A percentile compares a stretch with the other conserved stretches of the same genome.
phyloP scores from a whole-genome alignment of 1,140 invertebrate species.

The Lineus longissimus region DNA sequence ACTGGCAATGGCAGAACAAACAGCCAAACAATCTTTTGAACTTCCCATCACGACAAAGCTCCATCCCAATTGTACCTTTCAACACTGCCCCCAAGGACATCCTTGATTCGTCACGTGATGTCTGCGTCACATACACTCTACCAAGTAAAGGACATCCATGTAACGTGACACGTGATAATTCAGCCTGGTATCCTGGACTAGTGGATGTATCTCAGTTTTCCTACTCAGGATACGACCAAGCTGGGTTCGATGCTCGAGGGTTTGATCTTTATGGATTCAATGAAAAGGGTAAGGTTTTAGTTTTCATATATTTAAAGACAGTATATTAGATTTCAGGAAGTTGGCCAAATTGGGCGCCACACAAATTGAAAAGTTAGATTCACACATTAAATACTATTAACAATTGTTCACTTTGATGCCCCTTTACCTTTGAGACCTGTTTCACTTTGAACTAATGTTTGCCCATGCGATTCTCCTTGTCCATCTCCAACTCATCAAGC shows the following conservation, averaged over 20 bases:
- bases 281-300: constrained; percentile 29
- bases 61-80: constrained; percentile 46
- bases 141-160: constrained; percentile 31
- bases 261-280: constrained; percentile 30
- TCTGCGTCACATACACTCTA: constrained; percentile 35
- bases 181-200: constrained; percentile 24
- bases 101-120: constrained; percentile 35
- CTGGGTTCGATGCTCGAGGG: constrained; percentile 33
- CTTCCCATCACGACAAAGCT: constrained; percentile 40
- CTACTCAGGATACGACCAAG: constrained; percentile 30
- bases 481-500: no score
- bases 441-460: no score
- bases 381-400: no score
- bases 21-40: constrained; percentile 35
- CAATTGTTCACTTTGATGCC: no score
- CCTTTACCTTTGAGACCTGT: no score
- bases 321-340: no score
- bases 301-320: no score
- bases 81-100: constrained; percentile 38
- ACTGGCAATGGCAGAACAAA: constrained; percentile 45
- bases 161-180: constrained; percentile 18
- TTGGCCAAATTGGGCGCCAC: no score
- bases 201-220: background rate
- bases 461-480: no score
- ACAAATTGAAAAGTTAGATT: no score